Base-by-base conservation (phyloP, 2,888 invertebrate species). In the Folsomia manolachei region DNA sequence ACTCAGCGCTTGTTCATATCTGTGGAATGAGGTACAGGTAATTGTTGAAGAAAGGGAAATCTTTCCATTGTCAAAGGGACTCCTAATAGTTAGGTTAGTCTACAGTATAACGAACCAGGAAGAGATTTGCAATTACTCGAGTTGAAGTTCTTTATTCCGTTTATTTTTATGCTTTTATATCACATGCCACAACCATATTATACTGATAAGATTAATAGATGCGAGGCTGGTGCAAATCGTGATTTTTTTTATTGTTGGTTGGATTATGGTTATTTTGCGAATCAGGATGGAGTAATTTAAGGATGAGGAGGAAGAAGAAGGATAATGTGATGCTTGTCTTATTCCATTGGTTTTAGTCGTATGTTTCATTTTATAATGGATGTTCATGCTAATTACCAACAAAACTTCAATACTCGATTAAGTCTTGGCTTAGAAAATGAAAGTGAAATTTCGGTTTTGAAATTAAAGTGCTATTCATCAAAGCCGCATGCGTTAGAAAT, bases 1-100 rank as follows among this genome's bases (percentile, higher is more conserved):
- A n/a, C n/a, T n/a, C n/a, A n/a, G n/a, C n/a, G n/a, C n/a, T n/a
- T n/a, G n/a, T n/a, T n/a, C n/a, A n/a, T n/a, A n/a, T n/a, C n/a
- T n/a, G n/a, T n/a, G n/a, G n/a, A n/a, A n/a, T 39, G 7, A 39
- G 39, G 4, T 69, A 75, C 65, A 71, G 63, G 73, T 71, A 70
- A 74, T 65, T 74, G 66, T 74, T 74, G 71, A 71, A 71, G 71
- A 74, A 74, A 74, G 71, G 71, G 69, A 71, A 74, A 74, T 71
- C 71, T 74, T 71, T 74, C 56, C 56, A 56, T 56, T 56, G 18
- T 56, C 69, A 65, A 65, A 67, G 52, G 61, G 23, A 65, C 23
- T 2, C 24, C 25, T 60, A n/a, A n/a, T n/a, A n/a, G n/a, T n/a
- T n/a, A n/a, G n/a, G n/a, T n/a, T n/a, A n/a, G n/a, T 4, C 19